Conservation (phyloP, 2,113 vertebrate genomes). For the Pseudopodoces humilis region DNA sequence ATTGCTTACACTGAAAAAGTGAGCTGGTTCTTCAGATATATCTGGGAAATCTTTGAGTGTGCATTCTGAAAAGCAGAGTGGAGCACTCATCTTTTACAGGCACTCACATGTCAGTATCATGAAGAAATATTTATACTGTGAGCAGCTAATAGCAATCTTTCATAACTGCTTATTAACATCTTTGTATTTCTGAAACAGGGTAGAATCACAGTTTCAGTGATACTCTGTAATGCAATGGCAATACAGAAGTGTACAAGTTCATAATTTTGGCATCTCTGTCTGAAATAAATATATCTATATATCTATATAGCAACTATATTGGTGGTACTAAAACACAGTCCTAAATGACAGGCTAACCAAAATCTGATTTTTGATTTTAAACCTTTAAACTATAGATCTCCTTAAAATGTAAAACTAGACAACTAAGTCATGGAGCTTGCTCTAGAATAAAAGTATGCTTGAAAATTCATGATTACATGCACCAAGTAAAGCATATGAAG, state of each 20-base stretch:
- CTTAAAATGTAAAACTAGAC: not conserved
- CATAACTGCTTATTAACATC: not conserved
- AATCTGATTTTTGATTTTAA: not conserved
- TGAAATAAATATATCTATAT: not conserved
- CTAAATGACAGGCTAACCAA: not conserved
- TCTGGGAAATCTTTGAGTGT: not conserved
- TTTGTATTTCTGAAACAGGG: not conserved
- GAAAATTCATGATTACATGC: not conserved
- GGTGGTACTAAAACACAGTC: not conserved
- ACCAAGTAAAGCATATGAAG: not conserved
- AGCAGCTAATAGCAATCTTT: constrained; percentile 3
- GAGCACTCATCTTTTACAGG: not conserved
- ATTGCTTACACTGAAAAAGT: not conserved
- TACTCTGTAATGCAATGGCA: not conserved
- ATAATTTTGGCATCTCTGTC: not conserved
- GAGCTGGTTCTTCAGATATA: not conserved
- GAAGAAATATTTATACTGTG: constrained; percentile 12
- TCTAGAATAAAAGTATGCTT: not conserved
- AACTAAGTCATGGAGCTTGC: not conserved
- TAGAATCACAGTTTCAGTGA: constrained; percentile 16
- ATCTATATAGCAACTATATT: not conserved
- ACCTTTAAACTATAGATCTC: not conserved
- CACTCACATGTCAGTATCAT: not conserved
- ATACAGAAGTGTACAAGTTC: not conserved
- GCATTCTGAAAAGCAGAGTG: not conserved